Percentiles rank a stretch among this genome's conserved stretches.
phyloP scores from a whole-genome alignment of 2,113 vertebrate species.

The Agelaius tricolor region DNA sequence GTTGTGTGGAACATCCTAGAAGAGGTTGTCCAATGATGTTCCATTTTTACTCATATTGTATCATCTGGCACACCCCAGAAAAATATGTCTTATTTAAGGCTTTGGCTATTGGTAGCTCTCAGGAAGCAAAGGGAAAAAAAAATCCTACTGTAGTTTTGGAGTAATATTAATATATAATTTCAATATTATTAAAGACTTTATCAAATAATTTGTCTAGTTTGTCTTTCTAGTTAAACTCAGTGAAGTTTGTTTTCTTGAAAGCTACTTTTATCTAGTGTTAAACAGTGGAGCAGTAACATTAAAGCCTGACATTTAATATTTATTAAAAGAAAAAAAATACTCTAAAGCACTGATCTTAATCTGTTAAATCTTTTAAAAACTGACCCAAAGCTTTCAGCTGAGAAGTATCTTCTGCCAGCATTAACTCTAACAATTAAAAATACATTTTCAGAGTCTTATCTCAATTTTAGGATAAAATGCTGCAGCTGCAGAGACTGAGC shows the following conservation, averaged over 20 bases:
- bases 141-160: background rate
- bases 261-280: background rate
- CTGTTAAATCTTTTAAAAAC: slow-evolving; percentile 4
- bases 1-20: background rate
- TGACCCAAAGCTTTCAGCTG: background rate
- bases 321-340: background rate
- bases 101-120: background rate
- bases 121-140: background rate
- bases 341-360: background rate
- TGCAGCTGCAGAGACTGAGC: slow-evolving; percentile 41
- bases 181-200: background rate
- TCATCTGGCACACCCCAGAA: background rate
- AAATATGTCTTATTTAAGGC: background rate
- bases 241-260: background rate
- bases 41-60: background rate
- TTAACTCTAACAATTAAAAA: slow-evolving; percentile 38
- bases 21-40: background rate
- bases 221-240: background rate
- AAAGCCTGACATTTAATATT: background rate
- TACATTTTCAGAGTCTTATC: slow-evolving; percentile 28
- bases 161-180: background rate
- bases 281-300: background rate
- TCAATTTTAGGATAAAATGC: slow-evolving; percentile 18
- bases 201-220: background rate
- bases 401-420: background rate